Evolutionary conservation across 2,113 vertebrate species (phyloP).

Genomic region (Puffinus mauretanicus): DNA sequence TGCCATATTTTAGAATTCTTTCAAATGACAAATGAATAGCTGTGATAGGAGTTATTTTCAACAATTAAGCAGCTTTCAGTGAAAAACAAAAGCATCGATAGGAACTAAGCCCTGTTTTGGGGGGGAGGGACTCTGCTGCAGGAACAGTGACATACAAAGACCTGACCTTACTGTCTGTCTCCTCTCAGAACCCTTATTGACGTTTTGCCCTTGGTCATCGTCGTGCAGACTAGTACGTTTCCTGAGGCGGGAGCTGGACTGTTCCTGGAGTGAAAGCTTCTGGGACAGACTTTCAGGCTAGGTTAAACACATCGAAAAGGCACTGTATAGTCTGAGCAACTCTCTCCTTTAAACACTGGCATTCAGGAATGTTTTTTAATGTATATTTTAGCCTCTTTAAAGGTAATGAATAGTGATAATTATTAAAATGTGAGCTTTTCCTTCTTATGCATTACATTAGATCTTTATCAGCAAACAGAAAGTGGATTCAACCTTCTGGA

Average conservation of each 20-base stretch:
- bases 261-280: background rate
- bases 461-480: background rate
- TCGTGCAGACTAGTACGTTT: accelerated
- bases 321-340: background rate
- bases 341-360: background rate
- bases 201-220: background rate
- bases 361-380: background rate
- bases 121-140: background rate
- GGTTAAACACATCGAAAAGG: background rate
- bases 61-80: background rate
- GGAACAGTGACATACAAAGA: background rate
- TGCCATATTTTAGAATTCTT: conserved; percentile 12
- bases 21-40: background rate
- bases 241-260: background rate
- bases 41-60: conserved; percentile 23
- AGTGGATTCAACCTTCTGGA: background rate
- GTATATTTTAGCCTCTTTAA: background rate
- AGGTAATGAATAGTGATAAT: background rate
- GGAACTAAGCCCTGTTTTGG: background rate
- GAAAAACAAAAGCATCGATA: background rate
- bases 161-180: background rate
- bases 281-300: background rate
- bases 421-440: background rate
- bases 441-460: background rate
- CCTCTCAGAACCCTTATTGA: background rate